phyloP scores from a whole-genome alignment of 2,888 invertebrate species.

The Xestia ashworthii region DNA sequence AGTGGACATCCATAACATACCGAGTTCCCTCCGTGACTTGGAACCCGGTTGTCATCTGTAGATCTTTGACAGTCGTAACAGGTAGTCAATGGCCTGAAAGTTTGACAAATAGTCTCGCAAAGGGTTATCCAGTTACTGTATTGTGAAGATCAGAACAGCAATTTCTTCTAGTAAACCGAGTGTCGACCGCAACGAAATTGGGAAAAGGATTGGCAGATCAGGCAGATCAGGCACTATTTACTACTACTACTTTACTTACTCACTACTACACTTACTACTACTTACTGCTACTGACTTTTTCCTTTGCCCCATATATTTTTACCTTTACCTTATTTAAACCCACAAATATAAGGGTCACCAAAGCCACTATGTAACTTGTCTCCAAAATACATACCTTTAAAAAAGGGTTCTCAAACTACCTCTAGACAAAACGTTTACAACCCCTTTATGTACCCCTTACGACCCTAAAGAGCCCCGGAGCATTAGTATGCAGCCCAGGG shows the following conservation, averaged over 20 bases:
- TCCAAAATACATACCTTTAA: constrained; percentile 38
- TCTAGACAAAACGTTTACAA: constrained; percentile 54
- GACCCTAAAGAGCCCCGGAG: constrained; percentile 8
- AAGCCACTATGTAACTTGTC: neutral
- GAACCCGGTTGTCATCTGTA: neutral
- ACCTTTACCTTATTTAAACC: too few relatives aligned
- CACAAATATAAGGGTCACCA: neutral
- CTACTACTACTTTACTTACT: neutral
- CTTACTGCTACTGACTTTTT: neutral
- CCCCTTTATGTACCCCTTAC: constrained; percentile 34
- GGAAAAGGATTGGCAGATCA: neutral
- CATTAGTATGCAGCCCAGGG: constrained; percentile 59
- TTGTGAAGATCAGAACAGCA: too few relatives aligned
- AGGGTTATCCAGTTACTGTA: too few relatives aligned
- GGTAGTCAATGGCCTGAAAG: too few relatives aligned
- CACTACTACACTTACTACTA: neutral
- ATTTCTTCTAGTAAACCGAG: neutral
- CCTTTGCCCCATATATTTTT: neutral
- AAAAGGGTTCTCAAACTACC: constrained; percentile 40
- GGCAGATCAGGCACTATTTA: too few relatives aligned
- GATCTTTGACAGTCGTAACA: neutral
- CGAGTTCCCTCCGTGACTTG: neutral
- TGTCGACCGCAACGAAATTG: neutral
- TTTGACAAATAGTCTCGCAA: too few relatives aligned
- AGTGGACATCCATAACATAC: neutral